Evolutionary conservation across 2,113 vertebrate genomes (phyloP).

Genomic region (Riparia riparia): DNA sequence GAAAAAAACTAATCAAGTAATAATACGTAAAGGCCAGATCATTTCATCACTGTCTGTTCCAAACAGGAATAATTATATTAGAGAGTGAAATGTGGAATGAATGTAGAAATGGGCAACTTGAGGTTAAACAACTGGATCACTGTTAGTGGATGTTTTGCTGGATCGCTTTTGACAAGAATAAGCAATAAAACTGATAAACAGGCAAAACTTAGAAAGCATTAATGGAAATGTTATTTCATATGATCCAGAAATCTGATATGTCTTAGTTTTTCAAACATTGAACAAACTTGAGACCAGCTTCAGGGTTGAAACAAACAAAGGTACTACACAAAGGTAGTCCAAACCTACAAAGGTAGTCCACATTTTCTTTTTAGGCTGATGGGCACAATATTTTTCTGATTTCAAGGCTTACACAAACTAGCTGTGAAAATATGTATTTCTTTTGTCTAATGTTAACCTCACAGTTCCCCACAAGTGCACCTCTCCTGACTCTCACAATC

Average conservation of each 20-base stretch:
- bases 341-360: no score
- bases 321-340: no score
- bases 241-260: neutral
- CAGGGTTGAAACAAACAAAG: neutral
- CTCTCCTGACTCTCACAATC: neutral
- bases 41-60: constrained; percentile 64
- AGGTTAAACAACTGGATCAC: constrained; percentile 50
- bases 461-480: neutral
- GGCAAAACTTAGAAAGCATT: neutral
- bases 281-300: neutral
- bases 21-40: constrained; percentile 59
- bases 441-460: neutral
- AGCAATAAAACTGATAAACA: neutral
- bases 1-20: constrained; percentile 34
- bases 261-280: neutral
- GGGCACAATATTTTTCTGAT: neutral
- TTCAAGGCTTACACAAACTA: neutral
- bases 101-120: neutral
- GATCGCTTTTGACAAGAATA: neutral
- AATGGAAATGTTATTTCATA: neutral
- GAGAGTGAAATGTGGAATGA: constrained; percentile 16
- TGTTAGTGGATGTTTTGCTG: constrained; percentile 3
- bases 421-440: neutral
- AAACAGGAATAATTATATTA: constrained; percentile 54
- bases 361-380: neutral